A percentile compares a stretch with the other conserved stretches of the same genome.
phyloP scores from a whole-genome alignment of 2,113 vertebrate species.

The Chaetodon auriga region DNA sequence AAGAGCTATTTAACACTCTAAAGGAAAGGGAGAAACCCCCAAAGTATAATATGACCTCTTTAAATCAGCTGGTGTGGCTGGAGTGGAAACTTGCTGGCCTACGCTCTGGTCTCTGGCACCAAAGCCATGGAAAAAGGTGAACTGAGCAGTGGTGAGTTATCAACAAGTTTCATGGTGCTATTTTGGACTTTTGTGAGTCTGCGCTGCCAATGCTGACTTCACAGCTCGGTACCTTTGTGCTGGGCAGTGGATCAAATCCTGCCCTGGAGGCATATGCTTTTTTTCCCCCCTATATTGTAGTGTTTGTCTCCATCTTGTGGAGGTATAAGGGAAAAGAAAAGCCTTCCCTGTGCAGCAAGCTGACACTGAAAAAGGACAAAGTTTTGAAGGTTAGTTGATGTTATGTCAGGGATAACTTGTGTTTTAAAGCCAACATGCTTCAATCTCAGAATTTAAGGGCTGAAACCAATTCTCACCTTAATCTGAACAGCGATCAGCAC shows the following conservation, averaged over 20 bases:
- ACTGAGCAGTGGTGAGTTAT: conserved; percentile 7
- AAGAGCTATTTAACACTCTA: too few relatives aligned
- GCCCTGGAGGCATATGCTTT: neutral
- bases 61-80: neutral
- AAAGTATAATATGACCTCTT: too few relatives aligned
- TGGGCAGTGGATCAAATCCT: neutral
- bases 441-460: too few relatives aligned
- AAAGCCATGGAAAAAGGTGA: neutral
- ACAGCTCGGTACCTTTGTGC: neutral
- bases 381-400: neutral
- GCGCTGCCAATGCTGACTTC: conserved; percentile 1
- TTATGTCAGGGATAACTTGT: neutral
- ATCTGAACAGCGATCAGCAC: too few relatives aligned
- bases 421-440: too few relatives aligned
- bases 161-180: conserved; percentile 19
- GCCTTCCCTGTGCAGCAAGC: neutral
- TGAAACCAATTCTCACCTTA: too few relatives aligned
- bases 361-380: neutral
- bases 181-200: conserved; percentile 1
- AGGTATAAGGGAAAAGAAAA: neutral
- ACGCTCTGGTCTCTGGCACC: neutral
- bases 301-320: conserved; percentile 74
- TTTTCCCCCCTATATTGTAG: conserved; percentile 6
- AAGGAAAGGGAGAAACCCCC: too few relatives aligned
- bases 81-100: neutral